Conservation (phyloP, 2,797 vertebrate species). For the Acipenser ruthenus region DNA sequence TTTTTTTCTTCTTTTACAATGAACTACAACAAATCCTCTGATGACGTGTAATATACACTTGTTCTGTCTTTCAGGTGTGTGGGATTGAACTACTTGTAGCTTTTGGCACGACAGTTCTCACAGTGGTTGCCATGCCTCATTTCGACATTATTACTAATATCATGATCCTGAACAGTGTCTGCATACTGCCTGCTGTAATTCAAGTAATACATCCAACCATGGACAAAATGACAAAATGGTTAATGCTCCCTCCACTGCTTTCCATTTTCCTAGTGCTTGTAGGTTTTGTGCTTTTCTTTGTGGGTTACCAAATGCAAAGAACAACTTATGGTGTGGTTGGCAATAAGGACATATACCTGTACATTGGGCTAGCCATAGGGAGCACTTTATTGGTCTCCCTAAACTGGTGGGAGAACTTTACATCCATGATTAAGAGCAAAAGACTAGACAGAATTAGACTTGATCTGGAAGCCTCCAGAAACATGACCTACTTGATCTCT, state of each 20-base stretch:
- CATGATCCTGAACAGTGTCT: conserved; percentile 45
- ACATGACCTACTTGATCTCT: conserved; percentile 42
- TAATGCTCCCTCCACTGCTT: conserved; percentile 7
- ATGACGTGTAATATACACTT: too few species aligned
- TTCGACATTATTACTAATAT: conserved; percentile 56
- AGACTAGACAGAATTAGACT: conserved; percentile 28
- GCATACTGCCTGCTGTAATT: conserved; percentile 38
- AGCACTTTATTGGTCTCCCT: conserved; percentile 43
- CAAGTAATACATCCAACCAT: background rate
- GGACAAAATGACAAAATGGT: background rate
- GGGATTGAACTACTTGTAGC: conserved; percentile 44
- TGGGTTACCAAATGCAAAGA: conserved; percentile 7
- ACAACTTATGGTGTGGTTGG: conserved; percentile 10
- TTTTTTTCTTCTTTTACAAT: too few species aligned
- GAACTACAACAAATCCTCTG: too few species aligned
- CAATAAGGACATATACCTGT: conserved; percentile 12
- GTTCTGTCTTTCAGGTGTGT: conserved; percentile 35
- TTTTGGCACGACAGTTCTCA: conserved; percentile 43
- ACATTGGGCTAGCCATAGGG: conserved; percentile 39
- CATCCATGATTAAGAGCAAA: conserved; percentile 27
- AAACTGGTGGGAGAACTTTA: conserved; percentile 57
- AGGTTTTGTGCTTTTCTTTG: conserved; percentile 21
- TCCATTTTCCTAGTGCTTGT: conserved; percentile 14
- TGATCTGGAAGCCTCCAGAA: conserved; percentile 36
- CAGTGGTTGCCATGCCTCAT: conserved; percentile 49